phyloP scores from a whole-genome alignment of 1,140 invertebrate species.

The Drosophila sucinea region DNA sequence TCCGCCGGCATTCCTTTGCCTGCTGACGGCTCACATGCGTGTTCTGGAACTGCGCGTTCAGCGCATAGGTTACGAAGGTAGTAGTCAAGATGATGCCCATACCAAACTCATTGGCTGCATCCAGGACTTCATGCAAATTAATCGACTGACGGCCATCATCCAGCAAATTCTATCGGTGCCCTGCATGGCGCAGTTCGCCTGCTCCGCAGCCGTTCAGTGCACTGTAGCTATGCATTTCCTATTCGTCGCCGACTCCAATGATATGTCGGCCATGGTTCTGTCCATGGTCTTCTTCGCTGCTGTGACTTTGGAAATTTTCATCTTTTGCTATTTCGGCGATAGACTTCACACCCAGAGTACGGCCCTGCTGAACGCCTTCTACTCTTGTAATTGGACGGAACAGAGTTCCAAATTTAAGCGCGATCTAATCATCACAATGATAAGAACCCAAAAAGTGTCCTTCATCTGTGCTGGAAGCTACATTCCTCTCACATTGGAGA shows the following conservation, averaged over 20 bases:
- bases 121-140: slow-evolving; percentile 52
- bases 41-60: slow-evolving; percentile 62
- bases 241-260: slow-evolving; percentile 57
- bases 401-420: slow-evolving; percentile 54
- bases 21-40: slow-evolving; percentile 69
- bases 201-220: slow-evolving; percentile 70
- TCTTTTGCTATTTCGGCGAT: slow-evolving; percentile 74
- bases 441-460: slow-evolving; percentile 44
- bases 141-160: slow-evolving; percentile 52
- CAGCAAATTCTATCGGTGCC: slow-evolving; percentile 62
- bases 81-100: background rate
- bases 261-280: slow-evolving; percentile 58
- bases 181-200: slow-evolving; percentile 67
- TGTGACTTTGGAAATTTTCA: slow-evolving; percentile 69
- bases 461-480: slow-evolving; percentile 62
- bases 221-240: slow-evolving; percentile 71
- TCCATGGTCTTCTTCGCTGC: slow-evolving; percentile 71
- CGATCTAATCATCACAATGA: slow-evolving; percentile 56
- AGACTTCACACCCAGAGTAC: slow-evolving; percentile 58
- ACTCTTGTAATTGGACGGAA: slow-evolving; percentile 69
- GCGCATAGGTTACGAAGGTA: slow-evolving; percentile 39
- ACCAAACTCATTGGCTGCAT: slow-evolving; percentile 54
- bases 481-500: slow-evolving; percentile 63
- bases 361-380: slow-evolving; percentile 65
- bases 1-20: slow-evolving; percentile 68